Base-by-base conservation (phyloP, 2,113 vertebrate genomes). In the Eulemur macaco region DNA sequence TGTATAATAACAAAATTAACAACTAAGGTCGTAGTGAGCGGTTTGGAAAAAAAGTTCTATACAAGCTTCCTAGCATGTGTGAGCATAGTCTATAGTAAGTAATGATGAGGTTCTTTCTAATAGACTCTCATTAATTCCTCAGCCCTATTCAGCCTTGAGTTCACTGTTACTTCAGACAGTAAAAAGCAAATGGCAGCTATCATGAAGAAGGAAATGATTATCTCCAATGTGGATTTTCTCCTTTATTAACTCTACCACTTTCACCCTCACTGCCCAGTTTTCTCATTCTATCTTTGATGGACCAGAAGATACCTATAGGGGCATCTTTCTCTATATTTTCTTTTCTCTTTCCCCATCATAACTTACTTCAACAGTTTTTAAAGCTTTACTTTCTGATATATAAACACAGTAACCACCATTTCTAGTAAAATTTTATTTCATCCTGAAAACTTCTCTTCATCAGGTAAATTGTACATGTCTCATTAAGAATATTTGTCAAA, bases 361-460 rank as follows among this genome's bases (percentile, higher is more conserved):
- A 50, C 11, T 73, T 60, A 66, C 29, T 63, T 74, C 29, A 37
- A 2, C 2, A 66, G 15, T 25, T 95, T 93, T 77, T 56, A 80
- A 78, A 83, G 4, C 2, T 58, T 87, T 84, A 13, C 0, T 84
- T 94, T 84, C 9, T 81, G 82, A 54, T 71, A 58, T 64, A 29
- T 47, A 58, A 78, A 52, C 39, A 85, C 4, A 73, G 8, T 47
- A 92, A 29, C 5, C 21, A 83, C 27, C 21, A 39, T 66, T 73
- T 95, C 20, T 86, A 14, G 11, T 15, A 60, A 91, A 18, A 52
- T 78, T 82, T 94, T 66, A 90, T 91, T 77, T 93, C 4, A 93
- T 6, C 27, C 25, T 23, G 25, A 93, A 74, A 56, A 60, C 45
- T 21, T 45, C 37, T 80, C 47, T 37, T 89, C 21, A 8, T 52